Conservation (phyloP, 2,113 vertebrate species). For the Ptilorrhoa leucosticta region DNA sequence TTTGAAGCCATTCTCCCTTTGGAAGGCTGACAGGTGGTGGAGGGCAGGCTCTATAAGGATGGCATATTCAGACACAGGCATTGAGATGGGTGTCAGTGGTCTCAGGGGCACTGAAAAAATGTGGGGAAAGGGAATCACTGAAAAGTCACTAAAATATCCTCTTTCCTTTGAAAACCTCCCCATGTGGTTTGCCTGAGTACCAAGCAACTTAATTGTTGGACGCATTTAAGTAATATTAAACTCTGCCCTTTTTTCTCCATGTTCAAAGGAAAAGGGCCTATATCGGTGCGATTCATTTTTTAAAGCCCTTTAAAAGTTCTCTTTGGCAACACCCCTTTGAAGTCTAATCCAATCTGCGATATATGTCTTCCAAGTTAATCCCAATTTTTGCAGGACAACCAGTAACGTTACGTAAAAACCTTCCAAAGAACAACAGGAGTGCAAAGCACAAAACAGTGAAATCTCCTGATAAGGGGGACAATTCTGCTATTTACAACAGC, state of each 20-base stretch:
- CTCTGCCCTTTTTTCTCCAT: not conserved
- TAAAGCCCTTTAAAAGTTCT: constrained; percentile 53
- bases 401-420: constrained; percentile 8
- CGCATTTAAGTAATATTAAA: constrained; percentile 17
- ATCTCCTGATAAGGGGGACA: not conserved
- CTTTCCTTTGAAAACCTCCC: constrained; percentile 10
- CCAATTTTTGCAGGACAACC: constrained; percentile 34
- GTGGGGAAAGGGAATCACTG: not conserved
- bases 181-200: not conserved
- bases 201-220: not conserved
- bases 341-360: constrained; percentile 55
- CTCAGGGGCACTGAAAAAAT: not conserved
- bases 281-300: not conserved
- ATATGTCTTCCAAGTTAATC: constrained; percentile 50
- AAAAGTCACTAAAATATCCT: not conserved
- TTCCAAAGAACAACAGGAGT: constrained; percentile 11
- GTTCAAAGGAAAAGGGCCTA: constrained; percentile 28
- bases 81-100: not conserved
- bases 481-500: not conserved
- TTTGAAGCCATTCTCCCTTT: not conserved
- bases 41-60: not conserved
- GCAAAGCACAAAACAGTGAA: not conserved
- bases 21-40: not conserved
- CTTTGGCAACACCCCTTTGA: constrained; percentile 55
- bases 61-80: not conserved